Evolutionary conservation across 1,140 invertebrate genomes (phyloP).

Genomic region (Pogonomyrmex californicus): DNA sequence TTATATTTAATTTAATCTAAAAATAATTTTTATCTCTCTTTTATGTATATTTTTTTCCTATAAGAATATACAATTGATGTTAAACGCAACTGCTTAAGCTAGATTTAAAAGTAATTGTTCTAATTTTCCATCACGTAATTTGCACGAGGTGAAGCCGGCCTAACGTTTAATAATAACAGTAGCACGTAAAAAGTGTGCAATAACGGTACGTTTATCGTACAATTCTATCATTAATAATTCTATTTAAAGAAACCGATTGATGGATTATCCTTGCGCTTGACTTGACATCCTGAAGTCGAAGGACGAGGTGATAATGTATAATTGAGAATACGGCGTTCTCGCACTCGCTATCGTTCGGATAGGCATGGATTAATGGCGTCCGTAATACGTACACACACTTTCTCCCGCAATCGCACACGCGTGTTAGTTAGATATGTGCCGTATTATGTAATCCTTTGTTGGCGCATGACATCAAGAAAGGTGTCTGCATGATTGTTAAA

Average conservation of each 20-base stretch:
- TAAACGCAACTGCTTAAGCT: background rate
- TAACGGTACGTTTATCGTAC: background rate
- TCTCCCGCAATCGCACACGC: slow-evolving; percentile 47
- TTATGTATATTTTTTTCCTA: background rate
- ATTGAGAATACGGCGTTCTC: background rate
- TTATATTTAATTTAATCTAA: background rate
- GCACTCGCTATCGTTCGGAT: slow-evolving; percentile 19
- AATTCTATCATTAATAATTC: slow-evolving; percentile 13
- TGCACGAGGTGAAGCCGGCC: background rate
- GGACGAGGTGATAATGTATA: background rate
- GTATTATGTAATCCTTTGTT: slow-evolving; percentile 82
- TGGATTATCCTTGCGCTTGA: background rate
- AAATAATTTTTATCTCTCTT: background rate
- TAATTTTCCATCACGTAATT: slow-evolving; percentile 18
- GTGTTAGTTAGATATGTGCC: slow-evolving; percentile 75
- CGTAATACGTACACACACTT: slow-evolving; percentile 56
- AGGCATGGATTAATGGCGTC: slow-evolving; percentile 7
- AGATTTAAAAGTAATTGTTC: background rate
- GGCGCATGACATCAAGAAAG: slow-evolving; percentile 66
- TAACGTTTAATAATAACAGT: background rate
- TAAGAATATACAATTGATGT: background rate
- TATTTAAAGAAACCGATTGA: background rate
- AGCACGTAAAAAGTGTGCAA: background rate
- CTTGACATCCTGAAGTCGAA: slow-evolving; percentile 4
- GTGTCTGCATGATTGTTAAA: slow-evolving; percentile 47